Evolutionary conservation across 2,113 vertebrate species (phyloP).

Genomic region (Phalacrocorax brasilianus): DNA sequence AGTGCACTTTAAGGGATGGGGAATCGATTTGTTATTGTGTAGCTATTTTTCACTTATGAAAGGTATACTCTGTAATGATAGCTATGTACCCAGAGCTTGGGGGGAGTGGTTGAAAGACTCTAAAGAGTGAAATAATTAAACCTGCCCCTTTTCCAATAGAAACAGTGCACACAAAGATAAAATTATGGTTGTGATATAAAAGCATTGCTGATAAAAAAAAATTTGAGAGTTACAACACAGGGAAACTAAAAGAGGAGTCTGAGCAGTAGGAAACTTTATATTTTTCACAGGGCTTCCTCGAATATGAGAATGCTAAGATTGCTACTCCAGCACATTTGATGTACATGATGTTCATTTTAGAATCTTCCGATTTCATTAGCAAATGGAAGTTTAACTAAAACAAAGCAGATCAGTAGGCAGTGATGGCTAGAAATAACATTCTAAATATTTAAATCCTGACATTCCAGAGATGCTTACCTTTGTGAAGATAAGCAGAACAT

Average conservation of each 20-base stretch:
- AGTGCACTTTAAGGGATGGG: not conserved
- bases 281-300: not conserved
- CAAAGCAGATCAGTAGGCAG: not conserved
- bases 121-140: not conserved
- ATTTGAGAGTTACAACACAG: not conserved
- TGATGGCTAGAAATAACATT: not conserved
- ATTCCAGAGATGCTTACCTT: constrained; percentile 35
- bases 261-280: not conserved
- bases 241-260: not conserved
- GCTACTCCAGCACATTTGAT: not conserved
- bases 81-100: not conserved
- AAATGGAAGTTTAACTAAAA: constrained; percentile 16
- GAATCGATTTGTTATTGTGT: not conserved
- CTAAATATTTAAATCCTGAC: constrained; percentile 9
- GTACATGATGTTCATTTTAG: not conserved
- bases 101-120: not conserved
- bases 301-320: not conserved
- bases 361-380: constrained; percentile 1
- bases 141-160: not conserved
- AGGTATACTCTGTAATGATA: not conserved
- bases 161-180: not conserved
- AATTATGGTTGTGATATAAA: not conserved
- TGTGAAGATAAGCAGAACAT: constrained; percentile 44
- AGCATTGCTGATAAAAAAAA: not conserved
- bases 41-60: not conserved